These are phyloP conservation scores for Orestias chungarensis DNA, from an alignment of 2,797 vertebrate species.

Conservation along the genomic window DNA sequence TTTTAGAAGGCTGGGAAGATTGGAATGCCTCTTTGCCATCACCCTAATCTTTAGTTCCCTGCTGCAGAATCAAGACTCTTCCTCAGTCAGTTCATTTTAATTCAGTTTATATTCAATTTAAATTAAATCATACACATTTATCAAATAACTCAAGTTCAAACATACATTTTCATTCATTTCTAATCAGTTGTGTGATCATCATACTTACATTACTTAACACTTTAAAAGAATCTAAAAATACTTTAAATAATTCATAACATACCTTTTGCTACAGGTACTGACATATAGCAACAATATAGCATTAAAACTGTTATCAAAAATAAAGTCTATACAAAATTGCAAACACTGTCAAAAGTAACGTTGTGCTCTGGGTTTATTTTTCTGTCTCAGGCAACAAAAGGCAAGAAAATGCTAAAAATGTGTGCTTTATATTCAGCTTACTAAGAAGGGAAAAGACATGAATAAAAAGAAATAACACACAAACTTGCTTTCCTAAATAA, in stretches of 20 bases:
- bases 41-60: background rate
- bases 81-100: background rate
- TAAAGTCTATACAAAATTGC: background rate
- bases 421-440: background rate
- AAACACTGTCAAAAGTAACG: background rate
- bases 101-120: too few relatives aligned
- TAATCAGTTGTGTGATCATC: too few relatives aligned
- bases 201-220: background rate
- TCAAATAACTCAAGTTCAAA: too few relatives aligned
- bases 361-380: too few relatives aligned
- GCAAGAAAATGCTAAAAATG: background rate
- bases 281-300: background rate
- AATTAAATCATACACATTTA: too few relatives aligned
- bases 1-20: too few relatives aligned
- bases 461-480: background rate
- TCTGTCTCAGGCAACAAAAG: background rate
- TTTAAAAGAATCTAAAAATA: background rate
- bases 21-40: background rate
- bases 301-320: background rate
- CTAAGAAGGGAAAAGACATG: background rate
- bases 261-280: background rate
- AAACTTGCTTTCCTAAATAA: background rate
- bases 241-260: background rate
- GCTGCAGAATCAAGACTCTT: background rate
- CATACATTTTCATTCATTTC: background rate